Conservation (phyloP, 2,113 vertebrate species). For the Nesospiza acunhae region DNA sequence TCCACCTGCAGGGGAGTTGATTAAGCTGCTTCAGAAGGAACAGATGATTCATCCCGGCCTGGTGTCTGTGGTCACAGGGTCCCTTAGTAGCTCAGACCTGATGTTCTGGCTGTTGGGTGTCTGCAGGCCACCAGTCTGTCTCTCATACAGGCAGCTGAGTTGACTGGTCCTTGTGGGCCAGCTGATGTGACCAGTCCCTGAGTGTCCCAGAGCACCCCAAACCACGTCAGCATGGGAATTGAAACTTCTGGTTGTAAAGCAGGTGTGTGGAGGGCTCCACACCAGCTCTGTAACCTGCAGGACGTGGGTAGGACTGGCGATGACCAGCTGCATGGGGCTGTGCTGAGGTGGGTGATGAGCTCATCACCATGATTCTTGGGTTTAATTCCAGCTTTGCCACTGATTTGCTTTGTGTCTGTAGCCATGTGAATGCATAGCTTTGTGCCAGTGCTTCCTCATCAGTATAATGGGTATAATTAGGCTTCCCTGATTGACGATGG, state of each 20-base stretch:
- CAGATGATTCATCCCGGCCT: not conserved
- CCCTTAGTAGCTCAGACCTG: not conserved
- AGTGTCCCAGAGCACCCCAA: not conserved
- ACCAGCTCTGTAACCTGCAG: not conserved
- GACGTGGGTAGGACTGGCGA: not conserved
- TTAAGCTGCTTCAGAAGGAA: slow-evolving; percentile 1
- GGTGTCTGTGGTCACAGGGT: not conserved
- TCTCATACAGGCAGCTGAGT: not conserved
- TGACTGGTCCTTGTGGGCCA: not conserved
- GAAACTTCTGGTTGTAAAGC: not conserved
- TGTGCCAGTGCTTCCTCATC: slow-evolving; percentile 52
- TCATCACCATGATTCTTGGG: not conserved
- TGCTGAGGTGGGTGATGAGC: not conserved
- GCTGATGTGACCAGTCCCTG: not conserved
- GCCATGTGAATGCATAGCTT: not conserved
- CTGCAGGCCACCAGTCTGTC: not conserved
- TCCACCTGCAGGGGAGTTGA: not conserved
- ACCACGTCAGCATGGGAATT: accelerated
- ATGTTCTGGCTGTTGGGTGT: not conserved
- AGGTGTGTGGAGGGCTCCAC: not conserved
- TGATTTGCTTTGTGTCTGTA: slow-evolving; percentile 28
- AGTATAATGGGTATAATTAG: slow-evolving; percentile 53
- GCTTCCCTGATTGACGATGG: slow-evolving; percentile 46
- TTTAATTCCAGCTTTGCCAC: slow-evolving; percentile 29
- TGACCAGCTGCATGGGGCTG: not conserved